phyloP scores from a whole-genome alignment of 2,113 vertebrate species.

The Chloebia gouldiae region DNA sequence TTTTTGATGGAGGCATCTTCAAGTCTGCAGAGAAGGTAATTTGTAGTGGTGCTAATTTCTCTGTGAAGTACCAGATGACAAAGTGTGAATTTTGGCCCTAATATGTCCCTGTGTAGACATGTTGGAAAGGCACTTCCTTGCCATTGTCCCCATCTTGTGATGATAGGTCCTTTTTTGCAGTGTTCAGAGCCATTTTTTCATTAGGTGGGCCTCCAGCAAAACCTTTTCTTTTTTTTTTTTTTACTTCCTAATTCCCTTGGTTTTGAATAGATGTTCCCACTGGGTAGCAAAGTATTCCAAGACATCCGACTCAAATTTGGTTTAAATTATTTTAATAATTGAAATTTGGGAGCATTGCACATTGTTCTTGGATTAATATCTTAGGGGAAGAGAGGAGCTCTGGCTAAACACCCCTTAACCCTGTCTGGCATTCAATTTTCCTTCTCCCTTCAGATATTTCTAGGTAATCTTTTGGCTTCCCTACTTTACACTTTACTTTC shows the following conservation, averaged over 20 bases:
- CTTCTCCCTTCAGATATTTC: neutral
- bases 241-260: neutral
- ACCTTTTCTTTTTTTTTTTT: neutral
- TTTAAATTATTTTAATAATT: neutral
- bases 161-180: neutral
- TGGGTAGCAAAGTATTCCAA: neutral
- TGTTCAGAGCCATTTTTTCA: neutral
- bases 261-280: neutral
- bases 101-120: neutral
- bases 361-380: neutral
- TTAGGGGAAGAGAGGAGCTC: neutral
- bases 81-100: neutral
- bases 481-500: neutral
- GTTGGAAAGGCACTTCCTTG: neutral
- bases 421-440: neutral
- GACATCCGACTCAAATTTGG: neutral
- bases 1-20: neutral
- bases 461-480: neutral
- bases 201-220: neutral
- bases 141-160: neutral
- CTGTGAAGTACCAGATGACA: neutral
- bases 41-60: neutral
- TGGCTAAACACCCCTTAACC: neutral
- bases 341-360: neutral
- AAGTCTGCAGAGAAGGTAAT: neutral